Evolutionary conservation across 1,140 invertebrate species (phyloP).

Genomic region (Atta colombica): DNA sequence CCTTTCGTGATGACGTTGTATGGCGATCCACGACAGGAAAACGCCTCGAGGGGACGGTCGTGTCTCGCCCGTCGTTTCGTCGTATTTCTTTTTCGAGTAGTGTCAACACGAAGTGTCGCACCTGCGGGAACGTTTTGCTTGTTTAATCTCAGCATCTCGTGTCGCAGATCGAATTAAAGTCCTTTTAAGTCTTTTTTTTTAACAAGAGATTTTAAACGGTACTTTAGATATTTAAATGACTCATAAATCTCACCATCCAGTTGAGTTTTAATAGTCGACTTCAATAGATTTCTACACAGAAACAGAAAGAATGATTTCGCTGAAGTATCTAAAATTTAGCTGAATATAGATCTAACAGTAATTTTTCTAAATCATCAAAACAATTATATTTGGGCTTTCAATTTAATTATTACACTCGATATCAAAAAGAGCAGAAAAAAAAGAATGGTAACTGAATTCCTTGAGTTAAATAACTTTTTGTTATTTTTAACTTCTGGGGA

Average conservation of each 20-base stretch:
- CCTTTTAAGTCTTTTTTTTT: not conserved
- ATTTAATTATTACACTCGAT: too few relatives aligned
- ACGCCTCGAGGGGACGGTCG: constrained; percentile 9
- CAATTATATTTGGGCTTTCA: too few relatives aligned
- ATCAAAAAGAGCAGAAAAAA: too few relatives aligned
- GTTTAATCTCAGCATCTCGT: constrained; percentile 38
- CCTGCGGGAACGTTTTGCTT: constrained; percentile 27
- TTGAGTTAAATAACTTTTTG: too few relatives aligned
- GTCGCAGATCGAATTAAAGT: constrained; percentile 34
- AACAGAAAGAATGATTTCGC: too few relatives aligned
- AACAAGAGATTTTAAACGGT: not conserved
- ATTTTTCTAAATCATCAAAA: too few relatives aligned
- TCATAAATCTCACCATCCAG: not conserved
- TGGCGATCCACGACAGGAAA: constrained; percentile 30
- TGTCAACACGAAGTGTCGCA: constrained; percentile 30
- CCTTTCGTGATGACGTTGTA: constrained; percentile 29
- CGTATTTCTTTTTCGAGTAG: not conserved
- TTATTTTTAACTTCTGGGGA: too few relatives aligned
- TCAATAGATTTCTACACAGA: too few relatives aligned
- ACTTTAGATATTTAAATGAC: constrained; percentile 1
- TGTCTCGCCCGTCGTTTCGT: not conserved
- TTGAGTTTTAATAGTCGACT: not conserved
- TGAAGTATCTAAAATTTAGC: too few relatives aligned
- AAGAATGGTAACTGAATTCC: too few relatives aligned
- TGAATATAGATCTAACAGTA: too few relatives aligned